Conservation (phyloP, 2,888 invertebrate species). For the Cyclophora punctaria region DNA sequence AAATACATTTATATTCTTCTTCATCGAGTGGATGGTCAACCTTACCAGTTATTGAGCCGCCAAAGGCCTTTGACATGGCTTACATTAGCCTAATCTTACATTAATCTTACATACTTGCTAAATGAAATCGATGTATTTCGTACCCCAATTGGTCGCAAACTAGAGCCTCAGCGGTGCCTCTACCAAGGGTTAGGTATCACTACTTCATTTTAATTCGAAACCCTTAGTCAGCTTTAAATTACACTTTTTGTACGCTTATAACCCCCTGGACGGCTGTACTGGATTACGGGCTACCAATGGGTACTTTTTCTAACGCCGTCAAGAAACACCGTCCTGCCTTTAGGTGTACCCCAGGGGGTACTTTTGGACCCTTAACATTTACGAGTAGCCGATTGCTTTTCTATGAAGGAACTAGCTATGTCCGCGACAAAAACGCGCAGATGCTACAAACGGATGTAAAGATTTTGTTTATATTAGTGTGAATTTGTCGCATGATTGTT, state of each 20-base stretch:
- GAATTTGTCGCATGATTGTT: conserved; percentile 28
- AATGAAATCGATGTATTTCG: too few species aligned
- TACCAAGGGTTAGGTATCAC: conserved; percentile 12
- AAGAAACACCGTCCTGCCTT: conserved; percentile 66
- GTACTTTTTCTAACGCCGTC: conserved; percentile 67
- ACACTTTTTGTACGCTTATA: conserved; percentile 69
- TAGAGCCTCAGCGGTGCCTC: conserved; percentile 1
- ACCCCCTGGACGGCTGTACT: conserved; percentile 61
- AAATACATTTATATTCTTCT: too few species aligned
- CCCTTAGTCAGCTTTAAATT: conserved; percentile 73
- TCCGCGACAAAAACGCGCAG: conserved; percentile 60
- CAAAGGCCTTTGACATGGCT: too few species aligned
- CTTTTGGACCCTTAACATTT: conserved; percentile 76
- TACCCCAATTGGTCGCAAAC: too few species aligned
- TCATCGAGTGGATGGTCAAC: too few species aligned
- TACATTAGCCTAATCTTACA: too few species aligned
- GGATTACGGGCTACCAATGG: conserved; percentile 60
- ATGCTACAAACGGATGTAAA: conserved; percentile 52
- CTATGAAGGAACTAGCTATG: conserved; percentile 67
- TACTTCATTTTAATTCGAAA: conserved; percentile 72
- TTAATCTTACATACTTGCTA: too few species aligned
- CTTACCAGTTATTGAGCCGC: too few species aligned
- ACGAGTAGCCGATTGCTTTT: conserved; percentile 79
- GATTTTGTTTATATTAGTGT: conserved; percentile 45
- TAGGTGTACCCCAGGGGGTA: conserved; percentile 75